phyloP scores from a whole-genome alignment of 2,888 invertebrate species.

The Pachliopta kotzebuea region DNA sequence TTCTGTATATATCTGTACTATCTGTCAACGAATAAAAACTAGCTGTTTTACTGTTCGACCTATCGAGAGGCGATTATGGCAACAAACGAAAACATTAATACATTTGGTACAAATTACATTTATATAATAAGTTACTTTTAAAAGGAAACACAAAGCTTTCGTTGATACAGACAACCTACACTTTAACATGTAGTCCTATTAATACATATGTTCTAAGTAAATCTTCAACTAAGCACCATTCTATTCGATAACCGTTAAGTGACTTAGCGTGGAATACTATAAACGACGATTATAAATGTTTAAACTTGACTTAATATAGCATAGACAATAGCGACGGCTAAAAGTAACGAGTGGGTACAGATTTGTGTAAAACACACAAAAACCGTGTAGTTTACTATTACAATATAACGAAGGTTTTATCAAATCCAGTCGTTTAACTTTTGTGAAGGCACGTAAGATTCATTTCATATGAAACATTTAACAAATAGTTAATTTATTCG shows the following conservation, averaged over 20 bases:
- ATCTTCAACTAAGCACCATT: conserved; percentile 77
- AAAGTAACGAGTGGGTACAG: conserved; percentile 61
- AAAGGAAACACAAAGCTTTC: conserved; percentile 51
- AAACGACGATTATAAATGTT: conserved; percentile 58
- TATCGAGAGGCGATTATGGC: conserved; percentile 43
- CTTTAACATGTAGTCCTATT: conserved; percentile 59
- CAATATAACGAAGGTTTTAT: conserved; percentile 60
- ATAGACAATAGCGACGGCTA: conserved; percentile 60
- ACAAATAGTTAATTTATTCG: conserved; percentile 33
- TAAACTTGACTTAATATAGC: conserved; percentile 66
- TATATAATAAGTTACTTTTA: conserved; percentile 21
- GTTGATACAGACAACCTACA: conserved; percentile 54
- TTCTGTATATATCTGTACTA: conserved; percentile 45
- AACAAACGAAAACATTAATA: conserved; percentile 50
- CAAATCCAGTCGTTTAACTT: conserved; percentile 72
- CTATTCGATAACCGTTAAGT: conserved; percentile 77
- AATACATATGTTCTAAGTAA: conserved; percentile 65
- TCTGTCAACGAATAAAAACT: conserved; percentile 45
- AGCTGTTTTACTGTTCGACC: conserved; percentile 39
- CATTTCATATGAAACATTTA: conserved; percentile 66
- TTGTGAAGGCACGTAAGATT: conserved; percentile 76
- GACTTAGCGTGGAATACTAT: conserved; percentile 75
- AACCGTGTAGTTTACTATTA: conserved; percentile 58
- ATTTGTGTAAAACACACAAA: conserved; percentile 73
- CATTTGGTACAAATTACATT: conserved; percentile 38